These are phyloP conservation scores for Ridgeia piscesae DNA, from an alignment of 1,140 invertebrate species.

Conservation along the genomic window DNA sequence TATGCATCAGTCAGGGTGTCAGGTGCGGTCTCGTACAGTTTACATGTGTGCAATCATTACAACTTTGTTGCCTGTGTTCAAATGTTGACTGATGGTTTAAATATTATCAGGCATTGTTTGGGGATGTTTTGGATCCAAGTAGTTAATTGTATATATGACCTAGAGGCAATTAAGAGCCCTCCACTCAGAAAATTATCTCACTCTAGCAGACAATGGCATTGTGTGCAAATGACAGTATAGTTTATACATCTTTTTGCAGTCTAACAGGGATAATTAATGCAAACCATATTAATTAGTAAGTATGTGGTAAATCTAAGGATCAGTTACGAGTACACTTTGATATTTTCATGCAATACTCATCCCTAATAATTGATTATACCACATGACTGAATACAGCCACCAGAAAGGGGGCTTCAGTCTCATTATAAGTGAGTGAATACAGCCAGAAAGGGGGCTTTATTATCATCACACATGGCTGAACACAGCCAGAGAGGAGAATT, in stretches of 20 bases:
- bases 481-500: neutral
- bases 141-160: neutral
- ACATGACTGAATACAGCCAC: too few species aligned
- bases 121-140: too few species aligned
- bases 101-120: too few species aligned
- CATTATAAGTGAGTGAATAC: neutral
- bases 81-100: too few species aligned
- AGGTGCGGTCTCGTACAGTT: too few species aligned
- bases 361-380: too few species aligned
- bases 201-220: neutral
- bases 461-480: neutral
- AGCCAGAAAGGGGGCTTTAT: neutral
- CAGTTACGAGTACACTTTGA: neutral
- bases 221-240: neutral
- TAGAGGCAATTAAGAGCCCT: neutral
- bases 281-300: neutral
- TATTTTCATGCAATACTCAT: neutral
- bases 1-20: too few species aligned
- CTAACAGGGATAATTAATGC: neutral
- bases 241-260: neutral
- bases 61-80: too few species aligned
- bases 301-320: neutral
- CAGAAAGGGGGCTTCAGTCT: too few species aligned
- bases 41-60: too few species aligned
- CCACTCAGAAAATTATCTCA: neutral